Conservation (phyloP, 2,888 invertebrate species). For the Athetis lepigone region DNA sequence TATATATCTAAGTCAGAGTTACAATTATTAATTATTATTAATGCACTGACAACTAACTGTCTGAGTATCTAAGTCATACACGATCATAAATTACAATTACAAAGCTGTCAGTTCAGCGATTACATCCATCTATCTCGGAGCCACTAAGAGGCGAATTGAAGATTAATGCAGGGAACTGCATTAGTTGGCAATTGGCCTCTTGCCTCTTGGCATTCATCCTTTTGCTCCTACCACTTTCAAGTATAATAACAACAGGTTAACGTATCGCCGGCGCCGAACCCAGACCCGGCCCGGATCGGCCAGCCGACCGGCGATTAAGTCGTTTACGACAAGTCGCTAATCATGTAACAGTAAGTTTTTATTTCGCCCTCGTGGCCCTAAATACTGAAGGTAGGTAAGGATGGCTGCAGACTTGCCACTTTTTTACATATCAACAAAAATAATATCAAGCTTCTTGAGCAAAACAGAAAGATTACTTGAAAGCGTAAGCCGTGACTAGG, state of each 20-base stretch:
- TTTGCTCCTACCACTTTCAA: constrained; percentile 1
- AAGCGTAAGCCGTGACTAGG: too few relatives aligned
- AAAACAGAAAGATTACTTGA: background rate
- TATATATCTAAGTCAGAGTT: too few relatives aligned
- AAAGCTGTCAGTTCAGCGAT: constrained; percentile 9
- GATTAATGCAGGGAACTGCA: constrained; percentile 11
- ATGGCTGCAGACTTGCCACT: constrained; percentile 1
- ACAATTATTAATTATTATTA: background rate
- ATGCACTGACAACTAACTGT: constrained; percentile 6
- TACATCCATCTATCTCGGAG: constrained; percentile 9
- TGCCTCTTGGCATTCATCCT: too few relatives aligned
- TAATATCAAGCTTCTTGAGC: too few relatives aligned
- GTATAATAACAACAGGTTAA: constrained; percentile 15
- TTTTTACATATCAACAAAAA: background rate
- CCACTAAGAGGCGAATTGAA: constrained; percentile 9
- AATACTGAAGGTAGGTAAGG: constrained; percentile 13
- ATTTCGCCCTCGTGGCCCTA: constrained; percentile 26
- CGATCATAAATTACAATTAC: constrained; percentile 28
- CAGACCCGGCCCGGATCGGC: background rate
- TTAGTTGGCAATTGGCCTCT: too few relatives aligned
- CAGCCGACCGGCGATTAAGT: background rate
- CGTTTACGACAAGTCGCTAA: constrained; percentile 35
- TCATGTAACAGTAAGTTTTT: constrained; percentile 52
- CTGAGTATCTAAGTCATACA: constrained; percentile 2
- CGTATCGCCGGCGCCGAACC: background rate